A percentile compares a stretch with the other conserved stretches of the same genome.
Conservation (phyloP, 2,797 vertebrate species). For the Onychomys leucogaster region DNA sequence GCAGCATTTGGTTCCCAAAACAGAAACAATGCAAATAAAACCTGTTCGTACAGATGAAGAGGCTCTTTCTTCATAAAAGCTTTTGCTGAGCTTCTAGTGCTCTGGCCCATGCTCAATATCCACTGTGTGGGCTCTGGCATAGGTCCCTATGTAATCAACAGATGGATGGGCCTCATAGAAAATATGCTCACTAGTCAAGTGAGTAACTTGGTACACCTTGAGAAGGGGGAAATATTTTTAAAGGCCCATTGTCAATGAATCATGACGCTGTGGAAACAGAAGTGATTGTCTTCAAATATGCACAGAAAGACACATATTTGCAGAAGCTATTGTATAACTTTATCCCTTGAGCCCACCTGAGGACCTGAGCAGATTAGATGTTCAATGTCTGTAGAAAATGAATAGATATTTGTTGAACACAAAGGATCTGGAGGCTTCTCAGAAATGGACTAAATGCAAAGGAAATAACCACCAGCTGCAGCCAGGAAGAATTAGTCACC, state of each 20-base stretch:
- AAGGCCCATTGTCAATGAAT: constrained; percentile 3
- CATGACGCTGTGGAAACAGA: not conserved
- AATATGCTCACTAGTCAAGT: not conserved
- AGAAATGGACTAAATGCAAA: constrained; percentile 36
- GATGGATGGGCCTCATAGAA: not conserved
- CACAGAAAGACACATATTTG: not conserved
- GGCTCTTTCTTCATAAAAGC: constrained; percentile 53
- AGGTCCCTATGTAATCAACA: not conserved
- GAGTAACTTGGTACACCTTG: constrained; percentile 1
- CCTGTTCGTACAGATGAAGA: not conserved
- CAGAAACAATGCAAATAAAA: constrained; percentile 55
- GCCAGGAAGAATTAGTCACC: constrained; percentile 50
- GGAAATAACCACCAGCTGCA: not conserved
- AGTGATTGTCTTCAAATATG: constrained; percentile 39
- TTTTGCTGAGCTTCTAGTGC: constrained; percentile 21
- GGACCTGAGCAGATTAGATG: not conserved
- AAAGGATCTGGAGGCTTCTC: constrained; percentile 19
- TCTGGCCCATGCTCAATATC: not conserved
- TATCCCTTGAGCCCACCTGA: not conserved
- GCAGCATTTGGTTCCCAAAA: constrained; percentile 22
- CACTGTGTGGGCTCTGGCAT: not conserved
- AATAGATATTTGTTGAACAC: constrained; percentile 49
- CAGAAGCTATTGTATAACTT: constrained; percentile 31
- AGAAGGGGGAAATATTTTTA: not conserved
- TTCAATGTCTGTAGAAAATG: not conserved